A percentile compares a stretch with the other conserved stretches of the same genome.
These are phyloP conservation scores for Brachypterus glaber DNA, from an alignment of 2,888 invertebrate genomes.

Conservation along the genomic window DNA sequence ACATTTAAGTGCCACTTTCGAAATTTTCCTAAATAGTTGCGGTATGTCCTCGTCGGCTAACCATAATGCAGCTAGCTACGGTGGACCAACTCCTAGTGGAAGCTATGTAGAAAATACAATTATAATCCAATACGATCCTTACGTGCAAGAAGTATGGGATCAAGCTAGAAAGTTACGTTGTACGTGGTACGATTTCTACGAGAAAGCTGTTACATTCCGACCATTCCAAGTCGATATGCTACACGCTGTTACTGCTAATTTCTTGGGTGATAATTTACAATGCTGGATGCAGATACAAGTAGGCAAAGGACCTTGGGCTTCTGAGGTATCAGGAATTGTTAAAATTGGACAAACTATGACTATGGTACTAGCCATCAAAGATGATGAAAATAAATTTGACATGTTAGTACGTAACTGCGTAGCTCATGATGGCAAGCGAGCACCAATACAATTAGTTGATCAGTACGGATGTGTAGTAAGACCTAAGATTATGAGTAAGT, in stretches of 20 bases:
- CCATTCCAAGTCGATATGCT: conserved; percentile 95
- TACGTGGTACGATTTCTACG: conserved; percentile 95
- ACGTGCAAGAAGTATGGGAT: conserved; percentile 94
- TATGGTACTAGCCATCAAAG: conserved; percentile 91
- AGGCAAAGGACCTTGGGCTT: conserved; percentile 95
- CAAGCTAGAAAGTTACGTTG: conserved; percentile 85
- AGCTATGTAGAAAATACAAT: conserved; percentile 92
- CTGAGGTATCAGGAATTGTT: conserved; percentile 89
- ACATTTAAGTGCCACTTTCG: conserved; percentile 83
- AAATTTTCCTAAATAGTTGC: conserved; percentile 86
- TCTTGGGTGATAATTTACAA: conserved; percentile 88
- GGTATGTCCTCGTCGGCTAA: conserved; percentile 91
- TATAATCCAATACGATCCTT: conserved; percentile 89
- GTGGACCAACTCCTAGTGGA: conserved; percentile 82
- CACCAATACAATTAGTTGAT: conserved; percentile 87
- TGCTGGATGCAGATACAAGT: conserved; percentile 98
- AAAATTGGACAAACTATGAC: conserved; percentile 96
- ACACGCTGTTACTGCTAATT: conserved; percentile 90
- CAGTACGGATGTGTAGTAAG: conserved; percentile 89
- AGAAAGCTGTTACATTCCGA: conserved; percentile 88
- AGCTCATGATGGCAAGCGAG: conserved; percentile 87
- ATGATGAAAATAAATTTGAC: conserved; percentile 92
- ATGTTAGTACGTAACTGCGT: conserved; percentile 92
- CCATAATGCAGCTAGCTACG: conserved; percentile 72
- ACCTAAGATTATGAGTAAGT: conserved; percentile 90